These are phyloP conservation scores for Pyrocephalus nanus DNA, from an alignment of 2,797 vertebrate species.

Conservation along the genomic window DNA sequence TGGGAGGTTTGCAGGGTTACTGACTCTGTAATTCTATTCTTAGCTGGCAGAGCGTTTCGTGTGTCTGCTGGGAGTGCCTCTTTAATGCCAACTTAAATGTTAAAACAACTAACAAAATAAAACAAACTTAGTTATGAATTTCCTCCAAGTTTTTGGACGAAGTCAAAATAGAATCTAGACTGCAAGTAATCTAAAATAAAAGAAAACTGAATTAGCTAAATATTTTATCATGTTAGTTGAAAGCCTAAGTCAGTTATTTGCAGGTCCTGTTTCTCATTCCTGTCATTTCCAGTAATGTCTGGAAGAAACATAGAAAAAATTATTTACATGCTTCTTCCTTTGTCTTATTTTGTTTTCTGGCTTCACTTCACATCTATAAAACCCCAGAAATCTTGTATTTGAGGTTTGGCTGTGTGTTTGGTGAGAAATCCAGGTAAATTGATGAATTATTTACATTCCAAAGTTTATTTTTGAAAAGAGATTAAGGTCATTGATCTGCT, in stretches of 20 bases:
- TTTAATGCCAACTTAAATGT: neutral
- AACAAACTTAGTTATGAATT: neutral
- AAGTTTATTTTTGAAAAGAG: neutral
- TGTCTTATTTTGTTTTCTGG: neutral
- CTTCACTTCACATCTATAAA: neutral
- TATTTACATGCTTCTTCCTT: neutral
- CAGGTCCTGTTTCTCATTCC: slow-evolving; percentile 11
- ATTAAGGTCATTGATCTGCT: neutral
- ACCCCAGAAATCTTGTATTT: neutral
- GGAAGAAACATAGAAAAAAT: neutral
- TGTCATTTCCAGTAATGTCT: neutral
- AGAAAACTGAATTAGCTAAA: slow-evolving; percentile 25
- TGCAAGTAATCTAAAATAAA: neutral
- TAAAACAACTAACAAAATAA: neutral
- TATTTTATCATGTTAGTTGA: slow-evolving; percentile 15
- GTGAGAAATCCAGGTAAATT: neutral
- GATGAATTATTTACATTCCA: neutral
- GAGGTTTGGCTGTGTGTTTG: neutral
- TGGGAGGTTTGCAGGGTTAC: neutral
- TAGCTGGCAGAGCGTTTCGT: neutral
- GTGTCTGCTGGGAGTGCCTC: neutral
- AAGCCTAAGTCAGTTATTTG: neutral
- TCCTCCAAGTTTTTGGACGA: neutral
- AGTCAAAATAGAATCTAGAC: neutral
- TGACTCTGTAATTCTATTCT: neutral